These are phyloP conservation scores for Drosophila asahinai DNA, from an alignment of 1,140 invertebrate species.

Conservation along the genomic window DNA sequence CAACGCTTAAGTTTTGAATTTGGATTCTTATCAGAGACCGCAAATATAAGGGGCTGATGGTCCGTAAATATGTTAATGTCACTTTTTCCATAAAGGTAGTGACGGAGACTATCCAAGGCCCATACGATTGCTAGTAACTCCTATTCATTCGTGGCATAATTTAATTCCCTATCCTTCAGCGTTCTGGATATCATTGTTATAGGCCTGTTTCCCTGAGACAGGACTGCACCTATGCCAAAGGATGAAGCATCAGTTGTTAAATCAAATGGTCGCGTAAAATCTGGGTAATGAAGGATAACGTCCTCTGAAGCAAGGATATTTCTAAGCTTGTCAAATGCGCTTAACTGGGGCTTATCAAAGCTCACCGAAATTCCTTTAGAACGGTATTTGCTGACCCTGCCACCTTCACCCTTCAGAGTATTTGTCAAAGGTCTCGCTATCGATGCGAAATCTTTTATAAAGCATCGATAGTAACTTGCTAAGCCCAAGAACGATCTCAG, in stretches of 20 bases:
- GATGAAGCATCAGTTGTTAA: slow-evolving; percentile 66
- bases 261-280: slow-evolving; percentile 74
- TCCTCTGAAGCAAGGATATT: slow-evolving; percentile 38
- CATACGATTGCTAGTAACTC: slow-evolving; percentile 12
- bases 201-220: slow-evolving; percentile 17
- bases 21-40: slow-evolving; percentile 13
- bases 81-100: slow-evolving; percentile 24
- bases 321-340: slow-evolving; percentile 34
- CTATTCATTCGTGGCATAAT: slow-evolving; percentile 18
- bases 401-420: slow-evolving; percentile 21
- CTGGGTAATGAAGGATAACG: slow-evolving; percentile 50
- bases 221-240: slow-evolving; percentile 18
- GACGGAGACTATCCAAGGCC: slow-evolving; percentile 24
- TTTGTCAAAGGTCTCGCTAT: slow-evolving; percentile 8
- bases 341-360: slow-evolving; percentile 11
- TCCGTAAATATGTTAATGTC: slow-evolving; percentile 29
- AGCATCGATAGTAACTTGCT: no score
- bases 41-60: background rate
- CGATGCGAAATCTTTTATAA: no score
- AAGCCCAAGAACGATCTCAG: no score
- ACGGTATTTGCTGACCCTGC: slow-evolving; percentile 15
- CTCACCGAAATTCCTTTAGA: slow-evolving; percentile 15
- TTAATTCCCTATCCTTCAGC: slow-evolving; percentile 8
- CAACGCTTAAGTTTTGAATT: slow-evolving; percentile 32
- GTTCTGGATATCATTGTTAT: slow-evolving; percentile 15